phyloP scores from a whole-genome alignment of 2,888 invertebrate species.

The Trissolcus japonicus region DNA sequence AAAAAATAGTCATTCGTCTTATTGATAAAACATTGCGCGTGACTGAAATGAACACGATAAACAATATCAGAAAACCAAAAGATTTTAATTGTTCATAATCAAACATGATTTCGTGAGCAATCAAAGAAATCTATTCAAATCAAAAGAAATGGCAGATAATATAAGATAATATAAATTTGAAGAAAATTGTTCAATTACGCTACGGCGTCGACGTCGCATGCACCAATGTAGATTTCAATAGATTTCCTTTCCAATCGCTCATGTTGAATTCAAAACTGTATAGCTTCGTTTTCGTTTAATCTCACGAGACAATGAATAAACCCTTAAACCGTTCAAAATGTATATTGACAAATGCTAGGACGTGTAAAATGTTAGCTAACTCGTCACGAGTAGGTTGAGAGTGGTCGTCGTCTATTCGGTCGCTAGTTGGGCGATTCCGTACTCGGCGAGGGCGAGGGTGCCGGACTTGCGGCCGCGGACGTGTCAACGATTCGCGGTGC shows the following conservation, averaged over 20 bases:
- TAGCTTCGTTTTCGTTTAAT: conserved; percentile 7
- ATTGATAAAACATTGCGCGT: conserved; percentile 27
- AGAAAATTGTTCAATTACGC: not conserved
- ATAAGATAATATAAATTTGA: not conserved
- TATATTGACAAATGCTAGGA: conserved; percentile 61
- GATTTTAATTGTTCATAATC: not conserved
- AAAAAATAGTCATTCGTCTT: conserved; percentile 46
- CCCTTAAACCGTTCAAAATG: conserved; percentile 55
- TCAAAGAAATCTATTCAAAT: no score
- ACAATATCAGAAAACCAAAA: conserved; percentile 30
- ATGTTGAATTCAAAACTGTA: not conserved
- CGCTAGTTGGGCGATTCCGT: conserved; percentile 67
- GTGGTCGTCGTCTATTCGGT: conserved; percentile 40
- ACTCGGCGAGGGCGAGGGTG: conserved; percentile 68
- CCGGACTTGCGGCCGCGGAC: conserved; percentile 61
- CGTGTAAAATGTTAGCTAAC: conserved; percentile 50
- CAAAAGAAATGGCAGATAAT: not conserved
- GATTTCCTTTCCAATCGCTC: not conserved
- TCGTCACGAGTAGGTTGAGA: conserved; percentile 15
- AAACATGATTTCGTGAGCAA: not conserved
- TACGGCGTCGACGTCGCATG: not conserved
- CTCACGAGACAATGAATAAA: conserved; percentile 33
- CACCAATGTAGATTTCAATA: not conserved
- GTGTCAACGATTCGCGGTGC: conserved; percentile 65
- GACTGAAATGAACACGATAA: conserved; percentile 15